Evolutionary conservation across 1,140 invertebrate genomes (phyloP), one percentile per base, ranked within the genome.

Genomic region (Harlomillsia oculata): DNA sequence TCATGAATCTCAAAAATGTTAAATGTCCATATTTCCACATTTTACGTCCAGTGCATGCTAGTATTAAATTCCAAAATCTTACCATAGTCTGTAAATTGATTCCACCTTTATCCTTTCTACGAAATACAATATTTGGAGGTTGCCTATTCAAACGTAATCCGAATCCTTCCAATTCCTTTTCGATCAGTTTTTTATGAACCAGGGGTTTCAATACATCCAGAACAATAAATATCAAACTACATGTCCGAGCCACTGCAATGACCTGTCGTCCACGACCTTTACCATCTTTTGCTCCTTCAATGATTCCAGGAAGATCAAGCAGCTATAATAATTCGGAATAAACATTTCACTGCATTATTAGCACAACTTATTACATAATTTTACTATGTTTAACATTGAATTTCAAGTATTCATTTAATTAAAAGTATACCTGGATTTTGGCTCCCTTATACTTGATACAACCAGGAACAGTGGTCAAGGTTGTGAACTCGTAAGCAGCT

Each of bases 371-470:
- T 20, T 18, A 43, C 18, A 18, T 13, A 11, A 43, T 18, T 43
- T 13, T 8, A 43, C 40, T 20, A 5, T 16, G 25, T 11, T 20
- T 8, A 46, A 53, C 6, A 28, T 28, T 11, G 28, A 5, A 18
- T 5, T 51, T 4, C 3, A 16, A 45, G 39, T 39, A 39, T 18
- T 39, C 21, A 2, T 39, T 39, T 14, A 39, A 11, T 20, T 5
- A 11, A 18, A 2, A 16, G 16, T 23, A 36, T 70, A 88, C 85
- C 79, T 95, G 93, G 71, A 99, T 96, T 79, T 99, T 99, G 59
- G 96, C 97, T 62, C 97, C 97, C 75, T 99, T 99, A 71, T 99
- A 99, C 74, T 95, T 92, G 67, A 99, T 99, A 70, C 97, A 97
- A 43, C 97, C 97, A 49, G 97, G 97, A 20, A 99, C 97, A 51